A percentile compares a stretch with the other conserved stretches of the same genome.
Conservation (phyloP, 1,140 invertebrate species). For the Lasaia peninsularis region DNA sequence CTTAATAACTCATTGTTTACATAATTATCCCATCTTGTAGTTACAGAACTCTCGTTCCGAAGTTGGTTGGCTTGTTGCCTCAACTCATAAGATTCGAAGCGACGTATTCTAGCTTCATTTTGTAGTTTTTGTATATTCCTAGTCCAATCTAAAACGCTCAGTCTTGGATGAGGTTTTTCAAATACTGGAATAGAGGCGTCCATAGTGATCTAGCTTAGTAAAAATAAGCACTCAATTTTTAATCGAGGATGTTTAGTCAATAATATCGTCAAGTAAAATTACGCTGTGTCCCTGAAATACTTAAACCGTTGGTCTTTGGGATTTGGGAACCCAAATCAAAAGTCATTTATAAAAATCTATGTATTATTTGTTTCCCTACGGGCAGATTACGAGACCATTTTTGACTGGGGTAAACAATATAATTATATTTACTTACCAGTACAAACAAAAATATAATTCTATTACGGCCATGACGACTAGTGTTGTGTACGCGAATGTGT, state of each 20-base stretch:
- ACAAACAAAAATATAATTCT: too few species aligned
- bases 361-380: too few species aligned
- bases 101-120: constrained; percentile 80
- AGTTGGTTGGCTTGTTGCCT: constrained; percentile 85
- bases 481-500: too few species aligned
- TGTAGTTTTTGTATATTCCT: constrained; percentile 83
- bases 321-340: too few species aligned
- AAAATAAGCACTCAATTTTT: background rate
- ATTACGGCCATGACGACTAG: too few species aligned
- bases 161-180: constrained; percentile 83
- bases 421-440: too few species aligned
- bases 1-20: constrained; percentile 86
- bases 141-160: constrained; percentile 86
- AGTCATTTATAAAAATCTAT: too few species aligned
- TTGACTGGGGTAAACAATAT: too few species aligned
- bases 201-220: constrained; percentile 31
- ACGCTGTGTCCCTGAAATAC: too few species aligned
- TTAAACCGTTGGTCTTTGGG: too few species aligned
- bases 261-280: background rate
- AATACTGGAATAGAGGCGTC: constrained; percentile 74
- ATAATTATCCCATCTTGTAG: constrained; percentile 90
- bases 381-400: too few species aligned
- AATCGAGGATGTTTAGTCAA: constrained; percentile 17
- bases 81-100: constrained; percentile 81
- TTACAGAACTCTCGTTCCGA: constrained; percentile 87